These are phyloP conservation scores for Oxytorus armatus DNA, from an alignment of 2,888 invertebrate species.

Conservation along the genomic window DNA sequence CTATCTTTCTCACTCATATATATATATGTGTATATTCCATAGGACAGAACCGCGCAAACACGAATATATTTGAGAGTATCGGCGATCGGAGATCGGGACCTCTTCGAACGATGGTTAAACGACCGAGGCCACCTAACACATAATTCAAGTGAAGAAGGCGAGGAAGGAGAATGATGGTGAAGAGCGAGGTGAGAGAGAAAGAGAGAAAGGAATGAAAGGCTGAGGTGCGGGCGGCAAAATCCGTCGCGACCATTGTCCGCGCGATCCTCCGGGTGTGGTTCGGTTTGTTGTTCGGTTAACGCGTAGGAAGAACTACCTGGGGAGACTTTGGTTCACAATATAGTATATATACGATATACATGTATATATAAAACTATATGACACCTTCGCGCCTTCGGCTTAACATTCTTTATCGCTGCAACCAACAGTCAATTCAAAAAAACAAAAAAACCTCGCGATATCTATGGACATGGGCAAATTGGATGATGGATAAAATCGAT, in stretches of 20 bases:
- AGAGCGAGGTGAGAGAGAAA: constrained; percentile 51
- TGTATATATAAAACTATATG: background rate
- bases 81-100: constrained; percentile 68
- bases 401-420: background rate
- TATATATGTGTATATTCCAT: constrained; percentile 1
- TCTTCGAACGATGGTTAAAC: constrained; percentile 77
- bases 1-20: constrained; percentile 18
- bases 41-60: constrained; percentile 47
- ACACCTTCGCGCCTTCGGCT: constrained; percentile 8
- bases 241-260: constrained; percentile 80
- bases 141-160: constrained; percentile 77
- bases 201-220: constrained; percentile 2
- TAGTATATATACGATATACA: background rate
- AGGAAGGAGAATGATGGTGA: constrained; percentile 56
- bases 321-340: constrained; percentile 35
- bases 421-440: constrained; percentile 12
- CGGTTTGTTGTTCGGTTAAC: constrained; percentile 78
- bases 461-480: background rate
- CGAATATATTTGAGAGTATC: constrained; percentile 68
- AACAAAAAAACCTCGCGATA: background rate
- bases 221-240: constrained; percentile 71
- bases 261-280: constrained; percentile 78
- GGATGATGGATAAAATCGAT: constrained; percentile 9
- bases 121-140: constrained; percentile 75
- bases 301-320: constrained; percentile 82